Conservation (phyloP, 92 coral and sea anemone species). For the Actinernus sp. region DNA sequence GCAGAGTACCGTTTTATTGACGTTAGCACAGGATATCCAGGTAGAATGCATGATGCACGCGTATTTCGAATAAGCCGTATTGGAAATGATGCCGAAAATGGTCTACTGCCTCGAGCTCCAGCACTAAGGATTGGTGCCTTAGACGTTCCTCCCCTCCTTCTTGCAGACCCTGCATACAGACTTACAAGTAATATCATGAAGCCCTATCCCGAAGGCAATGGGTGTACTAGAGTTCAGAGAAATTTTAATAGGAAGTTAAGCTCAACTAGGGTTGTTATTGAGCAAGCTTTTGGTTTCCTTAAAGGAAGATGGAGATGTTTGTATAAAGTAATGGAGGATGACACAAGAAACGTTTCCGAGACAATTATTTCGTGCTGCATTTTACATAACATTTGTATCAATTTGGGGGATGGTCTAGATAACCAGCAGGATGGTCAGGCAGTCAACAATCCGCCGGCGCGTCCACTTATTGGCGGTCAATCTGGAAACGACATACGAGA, state of each 20-base stretch:
- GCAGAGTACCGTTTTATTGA: not conserved
- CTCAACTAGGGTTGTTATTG: not conserved
- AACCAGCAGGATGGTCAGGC: not conserved
- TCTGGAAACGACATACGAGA: not conserved
- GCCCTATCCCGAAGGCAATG: not conserved
- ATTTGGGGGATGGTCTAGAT: not conserved
- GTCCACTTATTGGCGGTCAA: not conserved
- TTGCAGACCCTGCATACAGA: not conserved
- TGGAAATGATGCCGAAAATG: not conserved
- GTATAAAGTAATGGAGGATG: conserved; percentile 3
- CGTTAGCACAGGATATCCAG: conserved; percentile 2
- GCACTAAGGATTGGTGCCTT: not conserved
- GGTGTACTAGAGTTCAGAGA: not conserved
- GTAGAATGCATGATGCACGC: conserved; percentile 2
- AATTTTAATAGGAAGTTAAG: not conserved
- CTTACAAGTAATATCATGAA: not conserved
- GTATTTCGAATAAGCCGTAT: not conserved
- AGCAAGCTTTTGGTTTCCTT: not conserved
- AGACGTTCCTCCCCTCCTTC: not conserved
- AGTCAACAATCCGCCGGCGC: not conserved
- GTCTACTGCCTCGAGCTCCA: not conserved
- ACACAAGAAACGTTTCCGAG: not conserved
- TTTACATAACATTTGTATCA: not conserved
- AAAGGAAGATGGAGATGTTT: conserved; percentile 2
- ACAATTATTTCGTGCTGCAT: not conserved